Conservation (phyloP, 2,113 vertebrate genomes). For the Apodemus speciosus region DNA sequence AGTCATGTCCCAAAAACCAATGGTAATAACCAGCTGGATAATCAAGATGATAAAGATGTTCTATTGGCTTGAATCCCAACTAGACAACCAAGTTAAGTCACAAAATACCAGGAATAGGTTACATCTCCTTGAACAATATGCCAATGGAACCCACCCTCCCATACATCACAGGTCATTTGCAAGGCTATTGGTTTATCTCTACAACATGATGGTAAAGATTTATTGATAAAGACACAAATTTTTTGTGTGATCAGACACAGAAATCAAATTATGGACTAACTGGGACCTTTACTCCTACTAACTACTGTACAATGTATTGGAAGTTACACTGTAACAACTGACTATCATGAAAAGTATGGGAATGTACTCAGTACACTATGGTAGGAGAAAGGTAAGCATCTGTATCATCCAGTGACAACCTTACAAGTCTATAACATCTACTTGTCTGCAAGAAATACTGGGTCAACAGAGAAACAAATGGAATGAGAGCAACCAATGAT, state of each 20-base stretch:
- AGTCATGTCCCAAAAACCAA: not conserved
- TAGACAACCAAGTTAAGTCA: not conserved
- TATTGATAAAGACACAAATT: not conserved
- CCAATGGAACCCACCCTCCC: accelerated
- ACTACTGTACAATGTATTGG: not conserved
- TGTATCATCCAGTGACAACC: not conserved
- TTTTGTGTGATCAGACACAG: not conserved
- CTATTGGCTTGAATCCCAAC: not conserved
- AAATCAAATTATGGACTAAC: not conserved
- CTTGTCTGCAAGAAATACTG: not conserved
- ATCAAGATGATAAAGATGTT: not conserved
- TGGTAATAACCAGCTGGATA: not conserved
- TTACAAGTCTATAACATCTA: not conserved
- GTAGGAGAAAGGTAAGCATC: not conserved
- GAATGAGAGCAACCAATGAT: not conserved
- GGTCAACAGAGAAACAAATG: not conserved
- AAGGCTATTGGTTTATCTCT: not conserved
- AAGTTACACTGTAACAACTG: not conserved
- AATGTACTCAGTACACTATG: not conserved
- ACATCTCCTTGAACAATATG: not conserved
- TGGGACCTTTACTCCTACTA: not conserved
- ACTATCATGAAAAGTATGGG: too few species aligned
- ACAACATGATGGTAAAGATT: not conserved
- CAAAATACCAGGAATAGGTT: not conserved
- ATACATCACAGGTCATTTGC: not conserved